Conservation (phyloP, 1,140 invertebrate species). For the Halesus radiatus region DNA sequence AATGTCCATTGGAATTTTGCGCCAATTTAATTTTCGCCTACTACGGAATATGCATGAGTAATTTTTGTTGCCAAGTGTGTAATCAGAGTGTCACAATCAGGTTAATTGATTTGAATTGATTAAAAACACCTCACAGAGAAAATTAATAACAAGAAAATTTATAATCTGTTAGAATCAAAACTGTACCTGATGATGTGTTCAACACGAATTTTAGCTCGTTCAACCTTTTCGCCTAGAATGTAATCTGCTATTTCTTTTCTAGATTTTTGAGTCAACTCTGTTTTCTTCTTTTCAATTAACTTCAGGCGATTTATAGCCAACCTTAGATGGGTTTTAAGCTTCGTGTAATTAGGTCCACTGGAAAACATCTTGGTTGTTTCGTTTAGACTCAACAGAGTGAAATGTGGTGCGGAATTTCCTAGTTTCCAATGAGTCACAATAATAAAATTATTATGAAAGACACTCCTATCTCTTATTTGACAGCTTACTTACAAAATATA, state of each 20-base stretch:
- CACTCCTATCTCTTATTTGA: neutral
- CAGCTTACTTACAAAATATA: neutral
- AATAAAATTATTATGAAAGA: too few species aligned
- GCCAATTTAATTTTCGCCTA: too few species aligned
- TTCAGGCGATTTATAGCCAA: slow-evolving; percentile 94
- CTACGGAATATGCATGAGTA: too few species aligned
- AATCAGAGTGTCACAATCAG: too few species aligned
- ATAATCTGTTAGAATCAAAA: slow-evolving; percentile 3
- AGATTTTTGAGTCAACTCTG: slow-evolving; percentile 95
- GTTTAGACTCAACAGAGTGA: neutral
- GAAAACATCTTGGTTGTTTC: slow-evolving; percentile 80
- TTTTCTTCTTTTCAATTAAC: slow-evolving; percentile 97
- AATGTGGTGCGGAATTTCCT: neutral
- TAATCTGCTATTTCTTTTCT: slow-evolving; percentile 98
- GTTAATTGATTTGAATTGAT: too few species aligned
- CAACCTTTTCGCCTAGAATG: slow-evolving; percentile 89
- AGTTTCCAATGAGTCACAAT: neutral
- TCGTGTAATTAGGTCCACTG: slow-evolving; percentile 90
- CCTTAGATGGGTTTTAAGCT: slow-evolving; percentile 96
- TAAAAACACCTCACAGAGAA: too few species aligned
- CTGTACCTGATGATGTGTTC: slow-evolving; percentile 93
- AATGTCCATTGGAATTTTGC: too few species aligned
- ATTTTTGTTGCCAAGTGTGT: too few species aligned
- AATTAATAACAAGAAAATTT: neutral
- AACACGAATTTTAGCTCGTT: slow-evolving; percentile 95